Percentiles rank a stretch among this genome's conserved stretches.
Conservation (phyloP, 2,113 vertebrate genomes). For the Paradisaea rubra region DNA sequence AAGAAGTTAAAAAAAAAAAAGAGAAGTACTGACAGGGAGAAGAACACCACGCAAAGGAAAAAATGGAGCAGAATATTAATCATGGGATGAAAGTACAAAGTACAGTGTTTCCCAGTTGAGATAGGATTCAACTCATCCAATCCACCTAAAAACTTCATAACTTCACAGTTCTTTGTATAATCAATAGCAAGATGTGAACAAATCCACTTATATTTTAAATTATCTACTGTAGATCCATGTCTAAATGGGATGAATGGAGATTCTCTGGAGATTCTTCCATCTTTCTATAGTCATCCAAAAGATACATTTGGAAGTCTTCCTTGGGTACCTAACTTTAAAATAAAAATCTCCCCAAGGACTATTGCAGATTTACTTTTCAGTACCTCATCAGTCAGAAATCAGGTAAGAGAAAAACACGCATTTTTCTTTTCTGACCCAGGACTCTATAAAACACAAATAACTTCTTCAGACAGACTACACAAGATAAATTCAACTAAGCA, state of each 20-base stretch:
- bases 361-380: background rate
- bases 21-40: background rate
- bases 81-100: background rate
- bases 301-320: background rate
- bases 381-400: background rate
- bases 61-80: background rate
- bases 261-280: background rate
- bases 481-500: background rate
- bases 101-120: background rate
- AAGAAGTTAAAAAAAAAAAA: background rate
- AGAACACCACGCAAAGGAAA: background rate
- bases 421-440: background rate
- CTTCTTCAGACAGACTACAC: background rate
- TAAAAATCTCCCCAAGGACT: background rate
- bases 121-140: background rate
- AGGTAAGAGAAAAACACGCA: background rate
- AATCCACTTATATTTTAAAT: background rate
- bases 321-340: background rate
- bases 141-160: background rate
- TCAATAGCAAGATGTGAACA: background rate
- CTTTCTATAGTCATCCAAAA: background rate
- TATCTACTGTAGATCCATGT: background rate
- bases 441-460: background rate
- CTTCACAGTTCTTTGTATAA: background rate
- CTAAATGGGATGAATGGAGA: background rate